Evolutionary conservation across 2,888 invertebrate genomes (phyloP), one percentile per base, ranked within the genome.

Genomic region (Acanthosoma haemorrhoidale): DNA sequence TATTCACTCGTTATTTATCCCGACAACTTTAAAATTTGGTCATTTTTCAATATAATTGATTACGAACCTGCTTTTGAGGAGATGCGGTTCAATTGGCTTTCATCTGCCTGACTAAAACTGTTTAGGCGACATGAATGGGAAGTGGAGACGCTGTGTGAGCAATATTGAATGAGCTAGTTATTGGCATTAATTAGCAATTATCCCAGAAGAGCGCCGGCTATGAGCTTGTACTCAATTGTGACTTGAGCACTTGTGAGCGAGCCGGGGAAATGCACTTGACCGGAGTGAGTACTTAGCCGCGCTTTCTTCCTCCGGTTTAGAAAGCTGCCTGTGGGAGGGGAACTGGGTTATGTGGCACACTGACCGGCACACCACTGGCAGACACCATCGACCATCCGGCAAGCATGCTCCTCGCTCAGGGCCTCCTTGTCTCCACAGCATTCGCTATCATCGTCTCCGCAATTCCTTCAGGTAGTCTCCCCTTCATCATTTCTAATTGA

Each of bases 331-430:
- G 1, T 13, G 15, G 2, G 13, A n/a, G 8, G 25, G 36, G 43
- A 43, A 43, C 11, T 21, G 43, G 43, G 43, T 43, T 43, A 43
- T 18, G 11, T 1, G 43, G 13, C 61, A 69, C 43, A 39, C 38
- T 29, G 36, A 41, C 32, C 60, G 60, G 59, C 61, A 61, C 51
- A 69, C 61, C 69, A 21, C 36, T 15, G 11, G 15, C 66, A 43
- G 15, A 60, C 51, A 43, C 61, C 61, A 51, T 38, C 43, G 51
- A 43, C 43, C 43, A 43, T 67, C 57, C 29, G 31, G 25, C 9
- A 9, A 38, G n/a, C n/a, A n/a, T 11, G 21, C 18, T 43, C 21
- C 13, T 25, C 43, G 21, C 16, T 13, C 43, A n/a, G 5, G 13
- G 18, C 13, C 43, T 43, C 25, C 43, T 43, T 5, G 13, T 43